phyloP scores from a whole-genome alignment of 2,888 invertebrate species.

The Pardosa pseudoannulata region DNA sequence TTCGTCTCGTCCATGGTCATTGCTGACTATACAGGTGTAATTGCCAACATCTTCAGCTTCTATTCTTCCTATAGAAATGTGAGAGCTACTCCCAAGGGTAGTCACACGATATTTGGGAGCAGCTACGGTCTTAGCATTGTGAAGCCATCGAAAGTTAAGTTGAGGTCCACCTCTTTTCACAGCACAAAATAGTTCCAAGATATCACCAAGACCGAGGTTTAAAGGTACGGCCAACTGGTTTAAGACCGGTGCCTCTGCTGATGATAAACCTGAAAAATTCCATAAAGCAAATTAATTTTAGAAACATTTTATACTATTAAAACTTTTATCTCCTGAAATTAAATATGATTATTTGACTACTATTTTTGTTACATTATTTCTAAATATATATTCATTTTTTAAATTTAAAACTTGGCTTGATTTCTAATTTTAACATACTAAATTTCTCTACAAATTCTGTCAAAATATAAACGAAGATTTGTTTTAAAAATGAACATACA shows the following conservation, averaged over 20 bases:
- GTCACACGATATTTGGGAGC: constrained; percentile 26
- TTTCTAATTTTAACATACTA: no score
- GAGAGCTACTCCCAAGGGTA: constrained; percentile 31
- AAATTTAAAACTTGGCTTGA: no score
- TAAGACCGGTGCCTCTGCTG: constrained; percentile 38
- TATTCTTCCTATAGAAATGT: constrained; percentile 34
- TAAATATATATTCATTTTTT: no score
- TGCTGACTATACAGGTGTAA: constrained; percentile 62
- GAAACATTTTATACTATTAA: no score
- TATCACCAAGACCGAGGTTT: constrained; percentile 47
- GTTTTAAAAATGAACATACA: no score
- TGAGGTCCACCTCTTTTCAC: constrained; percentile 51
- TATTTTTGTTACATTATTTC: no score
- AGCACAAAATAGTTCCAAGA: constrained; percentile 33
- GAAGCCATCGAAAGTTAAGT: constrained; percentile 42
- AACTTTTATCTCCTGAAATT: no score
- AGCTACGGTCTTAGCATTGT: constrained; percentile 21
- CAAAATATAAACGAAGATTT: no score
- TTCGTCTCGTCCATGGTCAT: constrained; percentile 28
- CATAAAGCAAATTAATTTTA: no score
- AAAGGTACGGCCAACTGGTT: constrained; percentile 38
- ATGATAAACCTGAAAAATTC: neutral
- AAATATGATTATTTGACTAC: no score
- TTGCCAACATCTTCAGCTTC: constrained; percentile 57
- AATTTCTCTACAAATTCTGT: no score